Evolutionary conservation across 2,113 vertebrate species (phyloP).

Genomic region (Spea bombifrons): DNA sequence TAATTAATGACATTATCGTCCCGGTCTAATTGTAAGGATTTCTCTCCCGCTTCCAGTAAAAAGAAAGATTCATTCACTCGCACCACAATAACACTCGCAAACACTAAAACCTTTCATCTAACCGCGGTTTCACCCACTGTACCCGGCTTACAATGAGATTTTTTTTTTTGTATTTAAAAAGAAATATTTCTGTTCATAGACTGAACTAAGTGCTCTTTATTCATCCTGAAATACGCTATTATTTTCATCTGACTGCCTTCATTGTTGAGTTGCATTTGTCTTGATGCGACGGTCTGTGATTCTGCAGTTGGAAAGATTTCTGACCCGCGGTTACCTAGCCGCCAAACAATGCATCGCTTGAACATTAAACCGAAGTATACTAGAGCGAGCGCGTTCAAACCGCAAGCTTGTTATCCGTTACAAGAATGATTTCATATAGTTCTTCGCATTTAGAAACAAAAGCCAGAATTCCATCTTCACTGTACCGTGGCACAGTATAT

Average conservation of each 20-base stretch:
- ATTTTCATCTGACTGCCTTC: conserved; percentile 37
- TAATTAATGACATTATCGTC: conserved; percentile 6
- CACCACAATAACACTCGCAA: conserved; percentile 4
- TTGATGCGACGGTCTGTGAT: conserved; percentile 22
- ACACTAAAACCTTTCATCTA: conserved; percentile 18
- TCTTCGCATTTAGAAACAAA: conserved; percentile 10
- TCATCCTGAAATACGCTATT: conserved; percentile 45
- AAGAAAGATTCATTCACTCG: not conserved
- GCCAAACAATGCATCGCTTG: conserved; percentile 22
- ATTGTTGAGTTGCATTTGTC: conserved; percentile 44
- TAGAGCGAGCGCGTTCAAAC: not conserved
- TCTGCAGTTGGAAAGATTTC: conserved; percentile 21
- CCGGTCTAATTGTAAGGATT: conserved; percentile 24
- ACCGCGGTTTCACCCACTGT: conserved; percentile 12
- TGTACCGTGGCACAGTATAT: no score
- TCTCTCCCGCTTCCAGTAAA: conserved; percentile 13
- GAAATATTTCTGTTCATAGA: conserved; percentile 38
- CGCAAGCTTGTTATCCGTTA: not conserved
- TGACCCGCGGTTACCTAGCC: conserved; percentile 42
- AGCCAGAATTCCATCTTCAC: conserved; percentile 3
- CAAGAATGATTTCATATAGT: conserved; percentile 10
- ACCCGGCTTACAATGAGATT: conserved; percentile 1
- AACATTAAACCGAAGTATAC: conserved; percentile 15
- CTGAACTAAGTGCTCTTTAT: conserved; percentile 42
- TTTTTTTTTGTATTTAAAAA: conserved; percentile 16